Conservation (phyloP, 2,888 invertebrate genomes). For the Parascotia fuliginaria region DNA sequence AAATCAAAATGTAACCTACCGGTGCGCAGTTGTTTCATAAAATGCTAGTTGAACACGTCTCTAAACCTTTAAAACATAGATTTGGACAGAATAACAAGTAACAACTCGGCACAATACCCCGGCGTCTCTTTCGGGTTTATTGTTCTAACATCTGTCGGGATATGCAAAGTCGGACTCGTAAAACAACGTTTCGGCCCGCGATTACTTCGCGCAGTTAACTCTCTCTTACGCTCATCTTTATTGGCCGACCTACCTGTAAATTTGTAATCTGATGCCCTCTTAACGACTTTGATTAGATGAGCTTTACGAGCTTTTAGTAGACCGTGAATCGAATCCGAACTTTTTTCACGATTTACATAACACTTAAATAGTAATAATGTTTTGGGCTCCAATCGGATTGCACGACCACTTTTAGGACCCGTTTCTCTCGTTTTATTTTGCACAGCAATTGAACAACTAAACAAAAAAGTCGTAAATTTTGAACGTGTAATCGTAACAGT, state of each 20-base stretch:
- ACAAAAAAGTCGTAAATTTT: constrained; percentile 28
- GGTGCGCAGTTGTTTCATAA: constrained; percentile 54
- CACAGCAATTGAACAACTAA: constrained; percentile 2
- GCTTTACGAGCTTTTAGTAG: constrained; percentile 58
- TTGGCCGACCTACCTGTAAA: constrained; percentile 76
- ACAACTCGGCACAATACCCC: constrained; percentile 59
- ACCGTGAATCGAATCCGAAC: constrained; percentile 45
- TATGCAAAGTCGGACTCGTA: constrained; percentile 79
- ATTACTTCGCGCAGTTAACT: constrained; percentile 77
- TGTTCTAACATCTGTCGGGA: constrained; percentile 77
- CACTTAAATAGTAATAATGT: constrained; percentile 38
- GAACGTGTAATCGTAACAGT: constrained; percentile 31
- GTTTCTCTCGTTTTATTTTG: neutral
- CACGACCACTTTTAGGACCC: constrained; percentile 9
- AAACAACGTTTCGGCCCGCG: constrained; percentile 68
- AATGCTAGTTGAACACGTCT: constrained; percentile 59
- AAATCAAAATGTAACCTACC: constrained; percentile 45
- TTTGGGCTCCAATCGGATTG: constrained; percentile 22
- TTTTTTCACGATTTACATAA: constrained; percentile 36
- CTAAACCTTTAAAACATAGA: constrained; percentile 65
- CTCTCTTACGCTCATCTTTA: constrained; percentile 79
- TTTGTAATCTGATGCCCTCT: constrained; percentile 70
- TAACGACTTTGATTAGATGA: constrained; percentile 69
- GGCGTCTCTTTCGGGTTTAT: constrained; percentile 72
- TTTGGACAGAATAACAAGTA: constrained; percentile 64